Conservation (phyloP, 2,113 vertebrate species). For the Aplodontia rufa region DNA sequence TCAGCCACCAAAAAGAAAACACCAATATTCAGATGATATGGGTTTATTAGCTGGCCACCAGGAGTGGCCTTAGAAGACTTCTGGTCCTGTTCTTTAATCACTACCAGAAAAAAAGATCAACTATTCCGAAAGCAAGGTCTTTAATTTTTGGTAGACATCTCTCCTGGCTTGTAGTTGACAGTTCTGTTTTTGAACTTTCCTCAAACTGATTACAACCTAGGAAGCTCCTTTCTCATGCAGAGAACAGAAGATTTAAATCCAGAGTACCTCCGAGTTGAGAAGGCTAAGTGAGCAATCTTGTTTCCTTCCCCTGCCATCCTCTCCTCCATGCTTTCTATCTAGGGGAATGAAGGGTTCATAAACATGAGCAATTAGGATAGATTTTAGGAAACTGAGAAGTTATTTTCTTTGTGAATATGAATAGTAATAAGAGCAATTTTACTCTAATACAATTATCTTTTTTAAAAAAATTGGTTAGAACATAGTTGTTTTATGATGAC, state of each 20-base stretch:
- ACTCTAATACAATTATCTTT: neutral
- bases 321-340: neutral
- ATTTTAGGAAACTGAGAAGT: neutral
- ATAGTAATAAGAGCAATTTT: neutral
- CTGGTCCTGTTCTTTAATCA: neutral
- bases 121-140: neutral
- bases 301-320: neutral
- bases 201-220: neutral
- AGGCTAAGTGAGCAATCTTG: neutral
- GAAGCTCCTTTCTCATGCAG: neutral
- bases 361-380: neutral
- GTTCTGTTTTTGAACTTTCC: neutral
- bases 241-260: neutral
- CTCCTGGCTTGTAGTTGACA: neutral
- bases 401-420: slow-evolving; percentile 9
- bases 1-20: neutral
- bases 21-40: neutral
- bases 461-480: neutral
- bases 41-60: neutral
- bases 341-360: neutral
- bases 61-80: neutral
- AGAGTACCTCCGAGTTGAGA: neutral
- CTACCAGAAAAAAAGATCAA: neutral
- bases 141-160: neutral
- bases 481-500: neutral